A percentile compares a stretch with the other conserved stretches of the same genome.
Evolutionary conservation across 1,140 invertebrate species (phyloP).

Genomic region (Pantala flavescens): DNA sequence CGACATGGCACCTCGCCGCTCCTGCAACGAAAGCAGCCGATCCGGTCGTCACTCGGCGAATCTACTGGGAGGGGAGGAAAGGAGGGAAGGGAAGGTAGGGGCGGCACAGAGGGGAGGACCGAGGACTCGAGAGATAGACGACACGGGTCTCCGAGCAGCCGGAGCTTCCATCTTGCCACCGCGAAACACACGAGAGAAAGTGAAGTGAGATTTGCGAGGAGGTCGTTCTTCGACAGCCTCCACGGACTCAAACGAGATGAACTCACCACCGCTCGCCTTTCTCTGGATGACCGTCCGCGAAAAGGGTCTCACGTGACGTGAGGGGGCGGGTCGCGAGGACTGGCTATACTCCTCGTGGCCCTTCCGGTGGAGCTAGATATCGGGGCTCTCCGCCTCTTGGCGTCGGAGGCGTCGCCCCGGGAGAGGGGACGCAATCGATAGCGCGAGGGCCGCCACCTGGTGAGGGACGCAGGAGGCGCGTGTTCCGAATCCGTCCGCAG

Average conservation of each 20-base stretch:
- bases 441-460: background rate
- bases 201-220: too few relatives aligned
- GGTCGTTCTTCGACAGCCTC: too few relatives aligned
- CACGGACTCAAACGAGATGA: too few relatives aligned
- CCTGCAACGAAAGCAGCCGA: background rate
- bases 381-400: background rate
- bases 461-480: background rate
- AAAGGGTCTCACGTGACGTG: background rate
- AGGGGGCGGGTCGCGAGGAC: background rate
- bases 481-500: conserved; percentile 2
- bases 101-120: too few relatives aligned
- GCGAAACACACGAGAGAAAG: too few relatives aligned
- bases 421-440: conserved; percentile 3
- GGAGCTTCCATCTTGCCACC: too few relatives aligned
- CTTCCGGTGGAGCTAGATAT: background rate
- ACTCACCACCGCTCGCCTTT: too few relatives aligned
- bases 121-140: too few relatives aligned
- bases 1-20: background rate
- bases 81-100: too few relatives aligned
- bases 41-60: background rate
- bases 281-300: too few relatives aligned
- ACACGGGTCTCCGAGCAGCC: too few relatives aligned
- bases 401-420: background rate
- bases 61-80: background rate
- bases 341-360: background rate